These are phyloP conservation scores for Cyclura pinguis DNA, from an alignment of 2,797 vertebrate species.

Conservation along the genomic window DNA sequence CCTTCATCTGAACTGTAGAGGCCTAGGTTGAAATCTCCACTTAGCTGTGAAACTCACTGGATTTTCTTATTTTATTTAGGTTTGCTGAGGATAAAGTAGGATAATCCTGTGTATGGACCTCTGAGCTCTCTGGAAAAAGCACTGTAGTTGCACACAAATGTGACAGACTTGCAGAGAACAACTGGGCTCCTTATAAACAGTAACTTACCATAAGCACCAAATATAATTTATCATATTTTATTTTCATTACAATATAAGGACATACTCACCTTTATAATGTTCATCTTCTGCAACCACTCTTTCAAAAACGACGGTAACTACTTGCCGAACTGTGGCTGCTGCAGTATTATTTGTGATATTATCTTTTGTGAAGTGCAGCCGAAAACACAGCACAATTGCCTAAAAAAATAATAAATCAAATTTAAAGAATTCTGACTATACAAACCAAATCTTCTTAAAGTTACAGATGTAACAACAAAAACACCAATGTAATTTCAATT, in stretches of 20 bases:
- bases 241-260: not conserved
- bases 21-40: not conserved
- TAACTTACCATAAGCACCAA: not conserved
- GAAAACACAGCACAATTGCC: slow-evolving; percentile 99
- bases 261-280: slow-evolving; percentile 87
- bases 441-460: not conserved
- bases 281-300: slow-evolving; percentile 98
- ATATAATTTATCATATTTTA: not conserved
- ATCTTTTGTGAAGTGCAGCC: slow-evolving; percentile 99
- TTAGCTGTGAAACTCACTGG: not conserved
- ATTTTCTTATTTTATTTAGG: not conserved
- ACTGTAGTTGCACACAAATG: not conserved
- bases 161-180: not conserved
- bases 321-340: slow-evolving; percentile 95
- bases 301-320: slow-evolving; percentile 98
- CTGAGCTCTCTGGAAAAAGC: too few species aligned
- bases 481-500: not conserved
- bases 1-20: not conserved
- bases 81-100: not conserved
- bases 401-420: slow-evolving; percentile 66
- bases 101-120: not conserved
- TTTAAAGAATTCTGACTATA: not conserved
- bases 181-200: not conserved
- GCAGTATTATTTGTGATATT: slow-evolving; percentile 99
- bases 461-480: slow-evolving; percentile 1